A percentile compares a stretch with the other conserved stretches of the same genome.
Conservation (phyloP, 2,888 invertebrate species). For the Caenorhabditis angaria region DNA sequence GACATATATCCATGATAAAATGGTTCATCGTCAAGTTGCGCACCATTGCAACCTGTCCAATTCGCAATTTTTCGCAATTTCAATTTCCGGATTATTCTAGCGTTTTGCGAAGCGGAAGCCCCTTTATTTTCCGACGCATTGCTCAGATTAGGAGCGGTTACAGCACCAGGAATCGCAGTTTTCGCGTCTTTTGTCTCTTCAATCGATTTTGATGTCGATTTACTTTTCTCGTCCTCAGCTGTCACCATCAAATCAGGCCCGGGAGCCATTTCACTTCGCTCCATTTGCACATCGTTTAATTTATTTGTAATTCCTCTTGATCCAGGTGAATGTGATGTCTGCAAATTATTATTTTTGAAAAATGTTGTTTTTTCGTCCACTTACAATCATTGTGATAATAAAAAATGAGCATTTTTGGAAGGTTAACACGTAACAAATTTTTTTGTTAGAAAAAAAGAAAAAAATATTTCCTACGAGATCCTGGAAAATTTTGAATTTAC, state of each 20-base stretch:
- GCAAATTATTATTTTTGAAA: not conserved
- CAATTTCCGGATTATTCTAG: not conserved
- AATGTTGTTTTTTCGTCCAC: not conserved
- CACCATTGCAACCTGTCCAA: constrained; percentile 39
- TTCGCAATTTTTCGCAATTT: constrained; percentile 22
- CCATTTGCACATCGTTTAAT: not conserved
- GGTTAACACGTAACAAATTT: not conserved
- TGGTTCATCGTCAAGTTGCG: constrained; percentile 52
- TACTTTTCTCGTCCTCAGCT: not conserved
- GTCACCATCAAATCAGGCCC: not conserved
- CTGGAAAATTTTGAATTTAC: too few relatives aligned
- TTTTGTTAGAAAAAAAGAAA: too few relatives aligned
- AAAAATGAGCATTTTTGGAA: not conserved
- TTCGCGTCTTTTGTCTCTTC: not conserved
- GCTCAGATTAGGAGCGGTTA: too few relatives aligned
- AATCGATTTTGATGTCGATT: not conserved
- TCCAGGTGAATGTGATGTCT: not conserved
- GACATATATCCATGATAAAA: constrained; percentile 61
- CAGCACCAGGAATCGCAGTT: not conserved
- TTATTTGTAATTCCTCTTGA: not conserved
- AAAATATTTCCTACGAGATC: too few relatives aligned
- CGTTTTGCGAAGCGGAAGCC: not conserved
- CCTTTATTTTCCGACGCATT: too few relatives aligned
- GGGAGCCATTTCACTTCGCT: not conserved
- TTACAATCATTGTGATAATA: not conserved